Evolutionary conservation across 2,888 invertebrate genomes (phyloP), one percentile per base, ranked within the genome.

Genomic region (Lepetodrilus schrolli): DNA sequence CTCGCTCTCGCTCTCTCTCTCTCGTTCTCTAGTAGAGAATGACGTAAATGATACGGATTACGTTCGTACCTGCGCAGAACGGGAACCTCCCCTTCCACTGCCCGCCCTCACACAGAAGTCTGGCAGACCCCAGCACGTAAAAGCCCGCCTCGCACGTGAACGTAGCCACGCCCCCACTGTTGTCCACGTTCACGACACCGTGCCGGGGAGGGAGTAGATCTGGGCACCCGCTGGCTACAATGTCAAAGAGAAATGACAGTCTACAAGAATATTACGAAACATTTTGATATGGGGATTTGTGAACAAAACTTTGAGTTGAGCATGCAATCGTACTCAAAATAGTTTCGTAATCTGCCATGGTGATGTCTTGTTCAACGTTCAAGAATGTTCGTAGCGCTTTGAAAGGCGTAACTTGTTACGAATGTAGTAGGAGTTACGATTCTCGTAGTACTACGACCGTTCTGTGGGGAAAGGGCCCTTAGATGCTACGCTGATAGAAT

Each of bases 51-150:
- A 10, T 2, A 2, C n/a, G n/a, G 1, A 43, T 4, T 13, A 43
- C 43, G n/a, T 43, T 3, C 23, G 66, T 70, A 80, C 80, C 74
- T 51, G 78, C 78, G 66, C 80, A 80, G 20, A 80, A 8, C 4
- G 80, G 80, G 50, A 77, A 78, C 8, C 73, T 70, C 20, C 80
- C 80, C 8, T 43, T 76, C 80, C 80, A 80, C 17, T 70, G 36
- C 1, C 80, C 77, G 2, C 70, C 73, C 47, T 80, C 78, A 68
- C 80, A 80, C n/a, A 74, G 49, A 8, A 80, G 72, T 37, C 72
- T 72, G 10, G 58, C 38, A 38, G 78, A 78, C 21, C 80, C 80
- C n/a, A 80, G 36, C 51, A 80, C 65, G 38, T 76, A 75, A 69
- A 74, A 77, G 23, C 77, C 80, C 26, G 43, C 30, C 7, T 34